Evolutionary conservation across 2,113 vertebrate genomes (phyloP), one percentile per base, ranked within the genome.

Genomic region (Bubo blakistoni): DNA sequence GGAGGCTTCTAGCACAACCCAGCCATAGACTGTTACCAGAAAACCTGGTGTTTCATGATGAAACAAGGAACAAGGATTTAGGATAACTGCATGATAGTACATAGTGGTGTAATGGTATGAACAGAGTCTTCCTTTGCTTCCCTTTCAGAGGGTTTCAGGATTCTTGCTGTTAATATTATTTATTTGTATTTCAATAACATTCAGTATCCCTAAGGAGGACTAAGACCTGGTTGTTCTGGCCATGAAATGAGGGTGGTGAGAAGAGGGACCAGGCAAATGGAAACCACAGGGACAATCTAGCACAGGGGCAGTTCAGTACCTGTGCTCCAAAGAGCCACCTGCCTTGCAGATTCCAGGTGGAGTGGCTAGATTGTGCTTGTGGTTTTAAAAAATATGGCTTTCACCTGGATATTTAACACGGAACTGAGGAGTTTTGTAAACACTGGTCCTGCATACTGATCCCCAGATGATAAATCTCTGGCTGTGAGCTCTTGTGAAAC

Each of bases 231-330:
- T 42, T 84, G 55, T 63, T 62, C 73, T 66, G 49, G 12, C 22
- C 7, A 11, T 18, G 16, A 92, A 42, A 24, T 46, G 40, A 72
- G 19, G 20, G 15, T 40, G 30, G 8, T 1, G 4, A 62, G 44
- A 73, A 70, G 38, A 87, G 12, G 15, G 10, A 26, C 7, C 26
- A 19, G 34, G 19, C 12, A 74, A 51, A 51, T 29, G 6, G 51
- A 55, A 66, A 29, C 29, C 8, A 49, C 7, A 51, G 57, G 22
- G 18, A 46, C 30, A 55, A 24, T 29, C 7, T 71, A 30, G 25
- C 13, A 21, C 7, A 40, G 44, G 3, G 10, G 9, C 0, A 0
- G 18, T 29, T 78, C 42, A 24, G 21, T 59, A 32, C 34, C 10
- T 73, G 55, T 5, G 13, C 20, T 79, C 38, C 22, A 54, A 81